These are phyloP conservation scores for Euura lappo DNA, from an alignment of 1,140 invertebrate species.

Conservation along the genomic window DNA sequence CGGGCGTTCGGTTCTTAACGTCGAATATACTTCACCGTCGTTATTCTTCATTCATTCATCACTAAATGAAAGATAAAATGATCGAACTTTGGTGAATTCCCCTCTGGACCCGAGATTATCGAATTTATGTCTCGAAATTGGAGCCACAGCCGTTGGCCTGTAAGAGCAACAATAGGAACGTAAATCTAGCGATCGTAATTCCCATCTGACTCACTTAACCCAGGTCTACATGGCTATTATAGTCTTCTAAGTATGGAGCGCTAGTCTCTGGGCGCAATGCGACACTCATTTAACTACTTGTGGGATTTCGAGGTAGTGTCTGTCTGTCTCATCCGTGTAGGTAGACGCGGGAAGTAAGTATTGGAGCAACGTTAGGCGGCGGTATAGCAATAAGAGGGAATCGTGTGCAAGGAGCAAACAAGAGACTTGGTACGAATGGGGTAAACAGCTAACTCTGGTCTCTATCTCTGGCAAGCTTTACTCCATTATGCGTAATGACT, in stretches of 20 bases:
- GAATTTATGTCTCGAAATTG: background rate
- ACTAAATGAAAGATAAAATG: too few relatives aligned
- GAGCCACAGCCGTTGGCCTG: too few relatives aligned
- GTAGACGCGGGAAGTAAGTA: background rate
- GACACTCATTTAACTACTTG: background rate
- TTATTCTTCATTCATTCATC: too few relatives aligned
- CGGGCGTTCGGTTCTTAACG: too few relatives aligned
- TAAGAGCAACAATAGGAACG: background rate
- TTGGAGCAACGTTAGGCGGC: background rate
- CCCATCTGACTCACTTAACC: background rate
- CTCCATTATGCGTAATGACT: constrained; percentile 5
- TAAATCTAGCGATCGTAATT: background rate
- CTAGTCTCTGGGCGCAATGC: background rate
- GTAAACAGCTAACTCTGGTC: background rate
- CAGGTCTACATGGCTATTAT: background rate
- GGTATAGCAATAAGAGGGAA: background rate
- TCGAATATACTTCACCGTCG: too few relatives aligned
- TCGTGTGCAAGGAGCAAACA: background rate
- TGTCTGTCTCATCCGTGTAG: background rate
- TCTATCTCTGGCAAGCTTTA: background rate
- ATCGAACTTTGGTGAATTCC: too few relatives aligned
- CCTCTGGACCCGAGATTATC: background rate
- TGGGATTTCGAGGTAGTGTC: background rate
- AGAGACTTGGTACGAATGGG: background rate
- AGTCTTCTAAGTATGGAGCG: background rate